A percentile compares a stretch with the other conserved stretches of the same genome.
phyloP scores from a whole-genome alignment of 2,113 vertebrate genomes.

The Corvus cornix region DNA sequence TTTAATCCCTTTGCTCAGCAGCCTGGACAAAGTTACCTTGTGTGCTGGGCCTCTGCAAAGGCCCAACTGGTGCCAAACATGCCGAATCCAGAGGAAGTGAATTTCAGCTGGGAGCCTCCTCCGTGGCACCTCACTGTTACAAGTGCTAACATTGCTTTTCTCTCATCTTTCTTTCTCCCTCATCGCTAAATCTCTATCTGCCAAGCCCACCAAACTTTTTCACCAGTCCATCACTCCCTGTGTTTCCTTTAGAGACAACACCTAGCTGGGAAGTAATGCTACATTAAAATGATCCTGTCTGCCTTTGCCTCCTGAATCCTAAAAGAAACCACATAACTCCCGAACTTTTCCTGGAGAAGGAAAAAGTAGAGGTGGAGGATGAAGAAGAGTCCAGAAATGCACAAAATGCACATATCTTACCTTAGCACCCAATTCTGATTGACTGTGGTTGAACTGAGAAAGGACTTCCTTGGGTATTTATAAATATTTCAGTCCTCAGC shows the following conservation, averaged over 20 bases:
- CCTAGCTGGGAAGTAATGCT: background rate
- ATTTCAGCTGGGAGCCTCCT: slow-evolving; percentile 43
- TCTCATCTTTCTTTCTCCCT: slow-evolving; percentile 18
- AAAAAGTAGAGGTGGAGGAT: background rate
- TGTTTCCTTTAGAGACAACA: background rate
- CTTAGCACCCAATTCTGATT: background rate
- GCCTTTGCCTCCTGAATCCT: background rate
- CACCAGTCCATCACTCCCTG: background rate
- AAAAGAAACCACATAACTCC: background rate
- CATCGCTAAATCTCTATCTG: background rate
- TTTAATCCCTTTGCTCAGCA: slow-evolving; percentile 38
- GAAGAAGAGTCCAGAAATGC: background rate
- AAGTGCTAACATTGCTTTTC: slow-evolving; percentile 28
- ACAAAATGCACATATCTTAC: background rate
- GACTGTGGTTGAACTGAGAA: background rate
- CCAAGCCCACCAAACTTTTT: background rate
- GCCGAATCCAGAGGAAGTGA: slow-evolving; percentile 26
- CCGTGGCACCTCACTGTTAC: slow-evolving; percentile 16
- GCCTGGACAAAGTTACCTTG: slow-evolving; percentile 55
- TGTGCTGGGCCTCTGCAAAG: slow-evolving; percentile 36
- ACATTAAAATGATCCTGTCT: background rate
- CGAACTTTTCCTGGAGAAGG: background rate
- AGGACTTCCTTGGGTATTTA: background rate
- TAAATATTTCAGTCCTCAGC: background rate
- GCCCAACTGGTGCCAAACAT: background rate